These are phyloP conservation scores for Sterrhoptilus dennistouni DNA, from an alignment of 2,113 vertebrate genomes.

Conservation along the genomic window DNA sequence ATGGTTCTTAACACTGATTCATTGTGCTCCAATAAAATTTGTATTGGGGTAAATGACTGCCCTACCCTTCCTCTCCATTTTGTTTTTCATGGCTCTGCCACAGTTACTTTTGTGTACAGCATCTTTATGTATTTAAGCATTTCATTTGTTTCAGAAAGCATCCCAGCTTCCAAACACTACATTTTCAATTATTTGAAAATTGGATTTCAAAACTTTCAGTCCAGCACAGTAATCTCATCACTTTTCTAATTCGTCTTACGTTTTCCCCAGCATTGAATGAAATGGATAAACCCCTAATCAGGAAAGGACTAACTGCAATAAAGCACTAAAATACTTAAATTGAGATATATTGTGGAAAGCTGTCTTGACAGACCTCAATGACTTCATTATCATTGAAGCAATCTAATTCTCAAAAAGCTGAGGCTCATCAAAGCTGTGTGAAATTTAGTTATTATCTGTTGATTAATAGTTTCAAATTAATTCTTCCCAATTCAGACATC, in stretches of 20 bases:
- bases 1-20: background rate
- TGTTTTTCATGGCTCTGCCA: background rate
- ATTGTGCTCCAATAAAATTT: background rate
- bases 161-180: background rate
- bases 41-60: background rate
- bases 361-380: background rate
- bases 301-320: conserved; percentile 15
- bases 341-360: conserved; percentile 11
- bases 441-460: conserved; percentile 18
- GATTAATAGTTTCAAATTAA: conserved; percentile 32
- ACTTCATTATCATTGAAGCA: conserved; percentile 13
- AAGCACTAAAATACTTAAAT: conserved; percentile 2
- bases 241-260: background rate
- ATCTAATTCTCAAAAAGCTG: conserved; percentile 38
- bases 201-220: conserved; percentile 26
- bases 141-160: background rate
- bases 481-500: background rate
- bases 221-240: conserved; percentile 16
- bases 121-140: background rate
- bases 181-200: conserved; percentile 12
- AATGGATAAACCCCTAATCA: background rate
- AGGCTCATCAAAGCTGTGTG: background rate
- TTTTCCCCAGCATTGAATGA: background rate
- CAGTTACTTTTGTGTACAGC: background rate
- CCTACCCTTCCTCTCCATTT: background rate